Evolutionary conservation across 2,797 vertebrate species (phyloP).

Genomic region (Chloroceryle inda): DNA sequence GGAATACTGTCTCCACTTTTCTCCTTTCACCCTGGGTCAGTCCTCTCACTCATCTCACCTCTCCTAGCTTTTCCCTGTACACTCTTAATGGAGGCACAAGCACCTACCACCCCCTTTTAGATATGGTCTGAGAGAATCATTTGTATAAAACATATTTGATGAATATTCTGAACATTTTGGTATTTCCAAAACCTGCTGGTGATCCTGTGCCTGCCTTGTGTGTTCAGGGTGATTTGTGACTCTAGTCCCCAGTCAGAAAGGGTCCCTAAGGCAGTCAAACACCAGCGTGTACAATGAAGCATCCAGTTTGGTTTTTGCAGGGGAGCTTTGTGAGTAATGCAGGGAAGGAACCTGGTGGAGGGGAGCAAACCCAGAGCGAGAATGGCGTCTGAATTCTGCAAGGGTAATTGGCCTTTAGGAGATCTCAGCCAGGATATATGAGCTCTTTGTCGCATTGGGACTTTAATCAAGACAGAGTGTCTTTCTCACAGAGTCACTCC

Average conservation of each 20-base stretch:
- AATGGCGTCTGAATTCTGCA: neutral
- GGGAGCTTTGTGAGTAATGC: neutral
- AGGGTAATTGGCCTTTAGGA: neutral
- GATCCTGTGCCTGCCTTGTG: neutral
- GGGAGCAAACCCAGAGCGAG: neutral
- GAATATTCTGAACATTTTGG: neutral
- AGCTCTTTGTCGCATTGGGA: neutral
- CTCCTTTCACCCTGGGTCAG: neutral
- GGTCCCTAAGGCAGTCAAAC: neutral
- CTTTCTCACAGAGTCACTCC: neutral
- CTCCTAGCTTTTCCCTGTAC: neutral
- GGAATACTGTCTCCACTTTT: neutral
- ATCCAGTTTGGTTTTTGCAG: neutral
- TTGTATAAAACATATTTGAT: neutral
- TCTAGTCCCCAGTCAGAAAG: neutral
- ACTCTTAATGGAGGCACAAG: neutral
- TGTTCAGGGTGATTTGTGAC: neutral
- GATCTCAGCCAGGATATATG: neutral
- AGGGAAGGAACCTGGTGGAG: neutral
- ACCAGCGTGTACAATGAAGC: rapidly evolving
- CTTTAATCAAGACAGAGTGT: slow-evolving; percentile 36
- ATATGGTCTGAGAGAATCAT: neutral
- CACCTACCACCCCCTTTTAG: neutral
- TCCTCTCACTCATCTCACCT: neutral
- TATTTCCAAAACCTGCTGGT: neutral